Percentiles rank a stretch among this genome's conserved stretches.
Conservation (phyloP, 2,797 vertebrate species). For the Pelochelys cantorii region DNA sequence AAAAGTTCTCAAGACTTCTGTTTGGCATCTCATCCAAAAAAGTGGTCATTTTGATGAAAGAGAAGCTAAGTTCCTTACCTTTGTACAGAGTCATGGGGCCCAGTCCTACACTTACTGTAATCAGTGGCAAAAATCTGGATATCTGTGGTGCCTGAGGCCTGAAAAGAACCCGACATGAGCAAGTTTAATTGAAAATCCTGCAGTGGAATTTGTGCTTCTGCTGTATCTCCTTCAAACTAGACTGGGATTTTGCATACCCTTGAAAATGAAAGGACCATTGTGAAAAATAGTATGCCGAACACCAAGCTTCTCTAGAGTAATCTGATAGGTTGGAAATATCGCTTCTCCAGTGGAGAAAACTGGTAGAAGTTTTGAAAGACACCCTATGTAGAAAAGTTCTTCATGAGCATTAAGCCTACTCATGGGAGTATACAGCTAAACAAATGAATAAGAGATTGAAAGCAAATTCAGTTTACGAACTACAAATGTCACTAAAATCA, state of each 20-base stretch:
- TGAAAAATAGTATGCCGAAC: background rate
- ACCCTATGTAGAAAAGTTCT: background rate
- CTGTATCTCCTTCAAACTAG: background rate
- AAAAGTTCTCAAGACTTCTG: conserved; percentile 14
- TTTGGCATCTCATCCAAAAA: background rate
- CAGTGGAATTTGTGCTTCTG: background rate
- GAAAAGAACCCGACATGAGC: background rate
- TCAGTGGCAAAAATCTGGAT: background rate
- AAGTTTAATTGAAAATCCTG: background rate
- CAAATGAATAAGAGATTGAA: background rate
- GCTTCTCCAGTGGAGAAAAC: background rate
- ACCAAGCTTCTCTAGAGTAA: background rate
- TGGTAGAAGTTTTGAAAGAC: background rate
- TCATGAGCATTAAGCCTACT: background rate
- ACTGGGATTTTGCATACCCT: background rate
- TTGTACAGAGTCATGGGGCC: background rate
- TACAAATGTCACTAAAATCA: background rate
- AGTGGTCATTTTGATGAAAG: background rate
- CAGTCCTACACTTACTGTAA: background rate
- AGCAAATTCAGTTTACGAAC: background rate
- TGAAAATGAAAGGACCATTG: background rate
- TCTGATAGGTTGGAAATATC: background rate
- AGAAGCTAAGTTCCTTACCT: background rate
- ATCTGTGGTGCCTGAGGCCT: background rate
- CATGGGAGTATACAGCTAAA: background rate